These are phyloP conservation scores for Xestia sexstrigata DNA, from an alignment of 2,888 invertebrate genomes.

Conservation along the genomic window DNA sequence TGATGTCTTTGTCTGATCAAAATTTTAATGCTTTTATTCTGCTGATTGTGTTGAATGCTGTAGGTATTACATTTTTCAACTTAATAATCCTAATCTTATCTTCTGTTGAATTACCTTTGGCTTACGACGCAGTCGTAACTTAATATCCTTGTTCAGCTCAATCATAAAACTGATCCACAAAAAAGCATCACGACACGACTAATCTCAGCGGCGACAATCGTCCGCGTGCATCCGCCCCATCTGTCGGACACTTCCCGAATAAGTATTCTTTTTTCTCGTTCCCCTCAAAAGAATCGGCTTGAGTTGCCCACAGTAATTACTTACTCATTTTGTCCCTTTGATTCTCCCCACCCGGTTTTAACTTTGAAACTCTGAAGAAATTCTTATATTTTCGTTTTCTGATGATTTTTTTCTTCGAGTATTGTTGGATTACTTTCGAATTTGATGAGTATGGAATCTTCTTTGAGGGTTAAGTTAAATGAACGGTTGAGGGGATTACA, in stretches of 20 bases:
- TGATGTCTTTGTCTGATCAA: background rate
- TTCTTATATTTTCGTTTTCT: slow-evolving; percentile 57
- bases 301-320: slow-evolving; percentile 63
- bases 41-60: background rate
- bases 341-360: slow-evolving; percentile 50
- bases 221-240: slow-evolving; percentile 28
- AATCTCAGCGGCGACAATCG: slow-evolving; percentile 37
- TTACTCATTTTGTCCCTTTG: slow-evolving; percentile 68
- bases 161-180: slow-evolving; percentile 10
- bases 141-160: background rate
- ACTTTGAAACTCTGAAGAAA: slow-evolving; percentile 56
- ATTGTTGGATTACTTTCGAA: slow-evolving; percentile 56
- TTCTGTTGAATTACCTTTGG: background rate
- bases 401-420: slow-evolving; percentile 47
- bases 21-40: background rate
- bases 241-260: slow-evolving; percentile 49
- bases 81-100: background rate
- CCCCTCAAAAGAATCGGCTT: slow-evolving; percentile 54
- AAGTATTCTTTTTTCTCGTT: slow-evolving; percentile 52
- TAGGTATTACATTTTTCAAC: background rate
- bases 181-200: background rate
- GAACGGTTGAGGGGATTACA: slow-evolving; percentile 25
- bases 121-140: background rate
- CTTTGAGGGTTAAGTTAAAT: slow-evolving; percentile 58
- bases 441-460: slow-evolving; percentile 52